These are phyloP conservation scores for Nesidiocoris tenuis DNA, from an alignment of 2,888 invertebrate species.

Conservation along the genomic window DNA sequence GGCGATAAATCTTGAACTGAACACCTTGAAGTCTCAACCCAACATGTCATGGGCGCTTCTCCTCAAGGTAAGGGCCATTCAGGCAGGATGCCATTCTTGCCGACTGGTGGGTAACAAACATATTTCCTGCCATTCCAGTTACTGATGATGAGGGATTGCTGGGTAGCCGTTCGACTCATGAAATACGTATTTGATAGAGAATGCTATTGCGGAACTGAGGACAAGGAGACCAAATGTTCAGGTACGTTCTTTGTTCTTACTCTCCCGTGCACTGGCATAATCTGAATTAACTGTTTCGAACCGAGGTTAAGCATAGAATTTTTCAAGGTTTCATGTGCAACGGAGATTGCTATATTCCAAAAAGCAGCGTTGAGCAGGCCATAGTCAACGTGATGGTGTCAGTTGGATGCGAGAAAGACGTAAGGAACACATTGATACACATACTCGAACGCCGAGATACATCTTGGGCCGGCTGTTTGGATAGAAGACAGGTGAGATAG, in stretches of 20 bases:
- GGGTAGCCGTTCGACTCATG: constrained; percentile 62
- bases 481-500: constrained; percentile 67
- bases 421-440: constrained; percentile 65
- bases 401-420: constrained; percentile 56
- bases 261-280: no score
- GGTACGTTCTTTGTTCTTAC: neutral
- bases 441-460: constrained; percentile 60
- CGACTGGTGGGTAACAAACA: no score
- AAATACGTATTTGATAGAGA: constrained; percentile 56
- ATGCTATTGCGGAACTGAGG: constrained; percentile 41
- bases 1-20: constrained; percentile 68
- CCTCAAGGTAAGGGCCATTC: constrained; percentile 62
- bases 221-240: constrained; percentile 47
- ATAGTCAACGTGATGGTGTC: constrained; percentile 65
- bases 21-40: constrained; percentile 71
- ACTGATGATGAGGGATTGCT: constrained; percentile 69
- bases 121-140: constrained; percentile 63
- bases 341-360: constrained; percentile 56
- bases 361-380: constrained; percentile 59
- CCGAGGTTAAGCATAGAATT: no score
- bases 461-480: constrained; percentile 71
- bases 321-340: constrained; percentile 68
- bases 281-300: no score
- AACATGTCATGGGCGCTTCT: constrained; percentile 75
- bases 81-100: no score